A percentile compares a stretch with the other conserved stretches of the same genome.
phyloP scores from a whole-genome alignment of 1,140 invertebrate species.

The Melitaea cinxia region DNA sequence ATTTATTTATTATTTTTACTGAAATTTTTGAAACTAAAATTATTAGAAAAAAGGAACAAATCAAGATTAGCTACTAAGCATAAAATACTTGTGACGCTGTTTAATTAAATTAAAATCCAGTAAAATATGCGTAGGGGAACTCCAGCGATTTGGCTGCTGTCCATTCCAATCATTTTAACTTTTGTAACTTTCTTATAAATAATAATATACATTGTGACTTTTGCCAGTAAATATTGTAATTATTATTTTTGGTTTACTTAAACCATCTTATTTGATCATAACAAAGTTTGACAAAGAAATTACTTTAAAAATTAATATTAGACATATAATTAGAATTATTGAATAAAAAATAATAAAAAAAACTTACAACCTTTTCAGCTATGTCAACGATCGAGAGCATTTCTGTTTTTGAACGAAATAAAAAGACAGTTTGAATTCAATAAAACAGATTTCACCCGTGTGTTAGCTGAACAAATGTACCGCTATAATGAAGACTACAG shows the following conservation, averaged over 20 bases:
- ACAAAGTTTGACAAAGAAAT: too few relatives aligned
- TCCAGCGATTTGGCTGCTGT: conserved; percentile 20
- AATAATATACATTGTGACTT: too few relatives aligned
- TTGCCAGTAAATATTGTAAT: too few relatives aligned
- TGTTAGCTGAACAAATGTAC: conserved; percentile 93
- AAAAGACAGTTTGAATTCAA: conserved; percentile 89
- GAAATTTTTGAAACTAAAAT: too few relatives aligned
- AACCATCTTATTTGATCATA: too few relatives aligned
- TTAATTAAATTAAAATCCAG: conserved; percentile 26
- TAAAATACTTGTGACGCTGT: not conserved
- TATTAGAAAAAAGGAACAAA: too few relatives aligned
- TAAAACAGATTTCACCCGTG: conserved; percentile 90
- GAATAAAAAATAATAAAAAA: not conserved
- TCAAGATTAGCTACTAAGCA: too few relatives aligned
- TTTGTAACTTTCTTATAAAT: not conserved
- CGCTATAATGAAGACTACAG: conserved; percentile 93
- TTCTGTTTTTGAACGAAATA: conserved; percentile 93
- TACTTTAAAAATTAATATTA: too few relatives aligned
- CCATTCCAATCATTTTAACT: conserved; percentile 15
- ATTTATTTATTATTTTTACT: too few relatives aligned
- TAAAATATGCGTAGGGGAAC: conserved; percentile 18
- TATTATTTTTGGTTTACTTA: too few relatives aligned
- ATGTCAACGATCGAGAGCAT: conserved; percentile 94
- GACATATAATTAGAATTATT: too few relatives aligned
- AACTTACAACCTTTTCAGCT: conserved; percentile 83